Base-by-base conservation (phyloP, 2,797 vertebrate genomes). In the Babyrousa celebensis region DNA sequence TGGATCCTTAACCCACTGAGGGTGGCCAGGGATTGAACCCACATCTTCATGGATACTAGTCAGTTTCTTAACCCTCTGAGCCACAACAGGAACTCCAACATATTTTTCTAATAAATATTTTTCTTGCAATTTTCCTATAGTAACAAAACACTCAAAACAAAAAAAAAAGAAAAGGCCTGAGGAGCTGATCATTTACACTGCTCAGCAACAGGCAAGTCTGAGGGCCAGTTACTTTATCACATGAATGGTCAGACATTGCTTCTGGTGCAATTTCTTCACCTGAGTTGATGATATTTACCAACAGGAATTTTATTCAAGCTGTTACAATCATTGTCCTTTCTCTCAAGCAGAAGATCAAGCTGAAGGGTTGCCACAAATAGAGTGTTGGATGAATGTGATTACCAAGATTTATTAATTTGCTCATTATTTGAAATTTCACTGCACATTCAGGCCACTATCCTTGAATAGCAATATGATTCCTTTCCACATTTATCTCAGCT, bases 401-500 rank as follows among this genome's bases (percentile, higher is more conserved):
- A 60, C 56, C 4, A 48, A 89, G 9, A 60, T 0, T 36, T 36
- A 36, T 36, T 36, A 36, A 36, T 36, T 67, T 85, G 74, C 25
- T 36, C 62, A 62, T 78, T 54, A 70, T 80, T 43, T 68, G 62
- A 71, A 80, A 79, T 71, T 68, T 67, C 29, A 52, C 14, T 70
- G n/a, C 78, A 74, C 63, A 52, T 79, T 90, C 60, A 92, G 12
- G 12, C 84, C 54, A 84, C 7, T 40, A 80, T 63, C 23, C 40
- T 27, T 95, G 67, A 83, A 65, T 25, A 82, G 14, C 52, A 60
- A n/a, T 15, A 8, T 43, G 18, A 43, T 71, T 72, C 10, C 36
- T 67, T 88, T 88, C 82, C 65, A 75, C 27, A 65, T 78, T 92
- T 52, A 74, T 71, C 74, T 89, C 16, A 78, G 23, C 15, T 70